Conservation (phyloP, 2,888 invertebrate species). For the Junonia oenone region DNA sequence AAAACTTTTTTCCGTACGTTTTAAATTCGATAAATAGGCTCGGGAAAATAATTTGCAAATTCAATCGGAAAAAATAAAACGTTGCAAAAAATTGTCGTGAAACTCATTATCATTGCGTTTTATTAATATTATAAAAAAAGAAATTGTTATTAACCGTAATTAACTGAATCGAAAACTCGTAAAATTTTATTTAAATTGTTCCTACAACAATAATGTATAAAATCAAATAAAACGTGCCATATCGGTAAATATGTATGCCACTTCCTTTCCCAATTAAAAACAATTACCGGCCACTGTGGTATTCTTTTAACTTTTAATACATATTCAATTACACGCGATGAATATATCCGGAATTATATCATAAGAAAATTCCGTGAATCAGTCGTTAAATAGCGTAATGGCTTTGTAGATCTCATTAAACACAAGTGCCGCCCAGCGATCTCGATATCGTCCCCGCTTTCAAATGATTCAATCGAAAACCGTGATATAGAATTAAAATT, state of each 20-base stretch:
- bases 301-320: not conserved
- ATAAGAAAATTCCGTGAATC: conserved; percentile 30
- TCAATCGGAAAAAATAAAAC: conserved; percentile 9
- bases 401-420: conserved; percentile 62
- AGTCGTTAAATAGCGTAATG: conserved; percentile 51
- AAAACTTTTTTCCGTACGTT: not conserved
- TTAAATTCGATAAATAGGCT: not conserved
- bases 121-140: conserved; percentile 19
- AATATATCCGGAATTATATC: conserved; percentile 4
- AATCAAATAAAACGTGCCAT: conserved; percentile 18
- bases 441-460: conserved; percentile 49
- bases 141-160: conserved; percentile 25
- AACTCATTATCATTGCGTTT: conserved; percentile 17
- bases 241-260: conserved; percentile 13
- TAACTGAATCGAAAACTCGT: conserved; percentile 23
- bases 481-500: conserved; percentile 45
- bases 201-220: conserved; percentile 23
- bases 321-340: not conserved
- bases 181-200: conserved; percentile 23
- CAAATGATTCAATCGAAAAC: conserved; percentile 53
- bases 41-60: not conserved
- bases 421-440: conserved; percentile 40
- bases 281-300: not conserved
- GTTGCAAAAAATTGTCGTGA: conserved; percentile 11
- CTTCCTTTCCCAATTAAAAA: conserved; percentile 14